Evolutionary conservation across 2,113 vertebrate genomes (phyloP).

Genomic region (Chaetodon auriga): DNA sequence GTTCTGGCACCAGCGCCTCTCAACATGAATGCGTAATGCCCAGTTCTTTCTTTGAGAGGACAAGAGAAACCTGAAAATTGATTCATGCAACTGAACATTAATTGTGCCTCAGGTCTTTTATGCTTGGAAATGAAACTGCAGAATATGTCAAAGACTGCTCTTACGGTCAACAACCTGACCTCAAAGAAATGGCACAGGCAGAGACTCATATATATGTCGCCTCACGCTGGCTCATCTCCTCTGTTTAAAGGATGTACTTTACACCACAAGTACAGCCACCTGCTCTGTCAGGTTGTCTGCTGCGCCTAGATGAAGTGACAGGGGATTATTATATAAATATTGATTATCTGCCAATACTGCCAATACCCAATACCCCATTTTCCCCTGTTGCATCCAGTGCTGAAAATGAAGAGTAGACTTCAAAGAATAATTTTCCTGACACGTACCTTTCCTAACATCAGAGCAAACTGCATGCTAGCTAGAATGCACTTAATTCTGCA

Average conservation of each 20-base stretch:
- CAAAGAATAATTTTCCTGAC: not conserved
- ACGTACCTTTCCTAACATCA: not conserved
- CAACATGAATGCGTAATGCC: constrained; percentile 29
- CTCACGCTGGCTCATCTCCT: not conserved
- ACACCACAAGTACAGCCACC: not conserved
- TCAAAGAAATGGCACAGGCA: not conserved
- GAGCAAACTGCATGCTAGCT: not conserved
- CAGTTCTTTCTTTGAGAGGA: not conserved
- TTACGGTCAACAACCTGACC: not conserved
- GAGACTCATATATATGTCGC: not conserved
- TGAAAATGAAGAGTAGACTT: not conserved
- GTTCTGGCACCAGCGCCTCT: constrained; percentile 8
- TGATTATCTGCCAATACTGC: too few relatives aligned
- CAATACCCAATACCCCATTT: too few relatives aligned
- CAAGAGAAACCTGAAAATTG: not conserved
- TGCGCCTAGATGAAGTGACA: not conserved
- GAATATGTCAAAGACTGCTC: not conserved
- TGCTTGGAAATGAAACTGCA: not conserved
- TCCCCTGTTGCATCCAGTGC: not conserved
- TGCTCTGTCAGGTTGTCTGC: not conserved
- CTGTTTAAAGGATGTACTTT: not conserved
- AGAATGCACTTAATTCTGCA: constrained; percentile 1
- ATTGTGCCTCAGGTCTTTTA: not conserved
- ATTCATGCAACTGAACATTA: constrained; percentile 11
- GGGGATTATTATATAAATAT: not conserved